phyloP scores from a whole-genome alignment of 2,888 invertebrate species.

The Tetropium fuscum region DNA sequence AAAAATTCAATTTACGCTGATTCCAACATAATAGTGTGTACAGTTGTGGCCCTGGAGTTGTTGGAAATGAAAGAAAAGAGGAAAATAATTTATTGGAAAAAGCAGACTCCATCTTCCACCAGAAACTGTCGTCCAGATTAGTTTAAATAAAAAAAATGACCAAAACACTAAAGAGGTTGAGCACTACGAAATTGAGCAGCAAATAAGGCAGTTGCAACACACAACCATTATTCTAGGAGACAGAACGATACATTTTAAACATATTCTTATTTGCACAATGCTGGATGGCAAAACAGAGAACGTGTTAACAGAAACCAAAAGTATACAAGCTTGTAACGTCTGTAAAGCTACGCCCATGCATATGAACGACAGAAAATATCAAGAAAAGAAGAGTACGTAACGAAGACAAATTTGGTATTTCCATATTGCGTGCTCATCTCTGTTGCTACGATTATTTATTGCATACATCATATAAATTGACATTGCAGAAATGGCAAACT shows the following conservation, averaged over 20 bases:
- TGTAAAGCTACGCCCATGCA: slow-evolving; percentile 22
- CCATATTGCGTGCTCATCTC: slow-evolving; percentile 7
- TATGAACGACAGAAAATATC: slow-evolving; percentile 21
- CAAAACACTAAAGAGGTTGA: slow-evolving; percentile 18
- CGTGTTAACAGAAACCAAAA: slow-evolving; percentile 15
- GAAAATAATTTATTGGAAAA: slow-evolving; percentile 28
- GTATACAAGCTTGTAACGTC: slow-evolving; percentile 22
- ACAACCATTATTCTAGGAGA: slow-evolving; percentile 13
- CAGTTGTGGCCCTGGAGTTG: slow-evolving; percentile 17
- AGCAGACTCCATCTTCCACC: slow-evolving; percentile 22
- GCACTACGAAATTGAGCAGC: slow-evolving; percentile 12
- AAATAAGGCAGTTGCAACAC: slow-evolving; percentile 22
- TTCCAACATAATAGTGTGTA: slow-evolving; percentile 24
- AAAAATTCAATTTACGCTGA: slow-evolving; percentile 22
- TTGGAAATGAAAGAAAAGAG: not conserved
- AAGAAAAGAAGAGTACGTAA: slow-evolving; percentile 8
- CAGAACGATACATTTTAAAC: slow-evolving; percentile 26
- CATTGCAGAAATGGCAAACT: slow-evolving; percentile 20
- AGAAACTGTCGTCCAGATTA: too few species aligned
- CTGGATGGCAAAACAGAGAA: slow-evolving; percentile 30
- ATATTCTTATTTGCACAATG: slow-evolving; percentile 27
- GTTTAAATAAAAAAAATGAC: slow-evolving; percentile 22
- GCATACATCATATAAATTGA: slow-evolving; percentile 23
- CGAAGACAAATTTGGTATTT: slow-evolving; percentile 21
- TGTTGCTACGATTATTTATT: slow-evolving; percentile 2